Percentiles rank a stretch among this genome's conserved stretches.
These are phyloP conservation scores for Lissocephala sabroskyi DNA, from an alignment of 2,888 invertebrate genomes.

Conservation along the genomic window DNA sequence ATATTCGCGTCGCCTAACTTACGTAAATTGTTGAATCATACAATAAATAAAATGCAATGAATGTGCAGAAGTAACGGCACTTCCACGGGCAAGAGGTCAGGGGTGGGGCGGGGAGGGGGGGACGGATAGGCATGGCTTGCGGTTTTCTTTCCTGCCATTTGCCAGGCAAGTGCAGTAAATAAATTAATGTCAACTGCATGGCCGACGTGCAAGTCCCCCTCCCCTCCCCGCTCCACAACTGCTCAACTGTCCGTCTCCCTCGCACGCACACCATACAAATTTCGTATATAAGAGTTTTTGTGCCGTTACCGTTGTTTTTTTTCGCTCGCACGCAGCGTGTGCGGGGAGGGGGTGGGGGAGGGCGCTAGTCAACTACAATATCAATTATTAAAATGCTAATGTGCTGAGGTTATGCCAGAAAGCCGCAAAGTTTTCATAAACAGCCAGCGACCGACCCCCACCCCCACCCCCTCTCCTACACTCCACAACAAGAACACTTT, in stretches of 20 bases:
- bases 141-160: conserved; percentile 25
- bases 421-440: conserved; percentile 33
- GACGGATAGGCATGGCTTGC: conserved; percentile 30
- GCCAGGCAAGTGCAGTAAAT: conserved; percentile 39
- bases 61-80: conserved; percentile 35
- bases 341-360: neutral
- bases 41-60: conserved; percentile 51
- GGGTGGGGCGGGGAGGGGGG: neutral
- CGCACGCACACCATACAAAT: too few species aligned
- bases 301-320: neutral
- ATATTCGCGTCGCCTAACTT: conserved; percentile 50
- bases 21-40: conserved; percentile 53
- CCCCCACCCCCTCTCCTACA: too few species aligned
- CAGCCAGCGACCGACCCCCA: too few species aligned
- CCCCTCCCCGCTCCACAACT: too few species aligned
- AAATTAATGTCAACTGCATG: conserved; percentile 46
- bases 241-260: too few species aligned
- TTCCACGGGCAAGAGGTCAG: conserved; percentile 8
- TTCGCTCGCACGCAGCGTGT: conserved; percentile 19
- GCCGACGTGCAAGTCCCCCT: conserved; percentile 13
- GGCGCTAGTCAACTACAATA: conserved; percentile 36
- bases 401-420: conserved; percentile 22
- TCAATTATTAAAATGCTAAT: conserved; percentile 51
- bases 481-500: too few species aligned
- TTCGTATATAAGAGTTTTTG: neutral